Percentiles rank a stretch among this genome's conserved stretches.
These are phyloP conservation scores for Leuciscus idus DNA, from an alignment of 2,113 vertebrate genomes.

Conservation along the genomic window DNA sequence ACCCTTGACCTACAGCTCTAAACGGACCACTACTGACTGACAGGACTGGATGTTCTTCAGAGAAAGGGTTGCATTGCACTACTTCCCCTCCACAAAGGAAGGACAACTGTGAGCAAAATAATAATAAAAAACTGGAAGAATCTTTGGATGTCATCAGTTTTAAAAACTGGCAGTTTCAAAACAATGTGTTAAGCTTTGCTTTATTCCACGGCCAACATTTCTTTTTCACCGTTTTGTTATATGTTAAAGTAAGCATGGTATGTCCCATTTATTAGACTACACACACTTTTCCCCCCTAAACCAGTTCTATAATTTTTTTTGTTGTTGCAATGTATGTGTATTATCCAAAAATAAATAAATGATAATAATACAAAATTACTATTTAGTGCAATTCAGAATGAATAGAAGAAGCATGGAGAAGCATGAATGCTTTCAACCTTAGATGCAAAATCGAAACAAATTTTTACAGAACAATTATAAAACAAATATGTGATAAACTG, in stretches of 20 bases:
- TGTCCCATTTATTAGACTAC: background rate
- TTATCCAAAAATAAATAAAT: background rate
- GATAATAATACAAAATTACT: background rate
- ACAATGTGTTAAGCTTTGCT: conserved; percentile 63
- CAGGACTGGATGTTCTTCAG: conserved; percentile 65
- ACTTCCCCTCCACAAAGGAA: conserved; percentile 57
- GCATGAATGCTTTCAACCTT: too few relatives aligned
- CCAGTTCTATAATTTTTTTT: too few relatives aligned
- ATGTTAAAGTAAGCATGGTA: too few relatives aligned
- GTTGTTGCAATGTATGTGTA: too few relatives aligned
- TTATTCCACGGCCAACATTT: conserved; percentile 62
- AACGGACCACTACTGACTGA: conserved; percentile 60
- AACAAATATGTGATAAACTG: background rate
- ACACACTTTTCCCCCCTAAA: too few relatives aligned
- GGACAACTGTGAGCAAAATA: conserved; percentile 20
- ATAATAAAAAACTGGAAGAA: conserved; percentile 57
- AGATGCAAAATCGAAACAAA: background rate
- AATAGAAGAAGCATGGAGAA: background rate
- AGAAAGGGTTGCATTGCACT: conserved; percentile 39
- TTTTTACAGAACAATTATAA: background rate
- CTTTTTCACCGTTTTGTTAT: too few relatives aligned
- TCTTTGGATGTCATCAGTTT: conserved; percentile 55
- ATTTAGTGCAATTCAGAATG: background rate
- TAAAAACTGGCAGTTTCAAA: conserved; percentile 61
- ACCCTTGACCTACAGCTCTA: conserved; percentile 68